Conservation (phyloP, 2,888 invertebrate species). For the Macaria liturata region DNA sequence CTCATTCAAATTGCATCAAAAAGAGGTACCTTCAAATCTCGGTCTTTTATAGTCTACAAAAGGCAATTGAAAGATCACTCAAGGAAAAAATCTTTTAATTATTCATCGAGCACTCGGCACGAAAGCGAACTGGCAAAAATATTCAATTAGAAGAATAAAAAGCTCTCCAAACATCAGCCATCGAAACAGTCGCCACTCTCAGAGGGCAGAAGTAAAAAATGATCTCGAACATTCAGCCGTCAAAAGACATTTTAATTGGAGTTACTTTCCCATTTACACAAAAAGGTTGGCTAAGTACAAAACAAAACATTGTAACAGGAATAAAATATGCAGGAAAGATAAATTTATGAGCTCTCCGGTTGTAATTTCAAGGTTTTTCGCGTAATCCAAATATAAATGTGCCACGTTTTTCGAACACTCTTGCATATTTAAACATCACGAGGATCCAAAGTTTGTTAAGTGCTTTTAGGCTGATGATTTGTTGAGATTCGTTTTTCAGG, state of each 20-base stretch:
- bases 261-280: constrained; percentile 35
- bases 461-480: not conserved
- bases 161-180: constrained; percentile 38
- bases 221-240: constrained; percentile 24
- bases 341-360: constrained; percentile 31
- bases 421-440: constrained; percentile 29
- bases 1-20: constrained; percentile 2
- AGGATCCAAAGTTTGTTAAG: constrained; percentile 10
- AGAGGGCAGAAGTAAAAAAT: constrained; percentile 19
- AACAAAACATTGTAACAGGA: constrained; percentile 34
- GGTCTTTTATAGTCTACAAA: constrained; percentile 12
- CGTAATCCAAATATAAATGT: constrained; percentile 36
- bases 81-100: constrained; percentile 50
- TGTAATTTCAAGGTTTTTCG: constrained; percentile 28
- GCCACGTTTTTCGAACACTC: constrained; percentile 25
- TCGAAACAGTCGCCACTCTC: constrained; percentile 38
- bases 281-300: constrained; percentile 31
- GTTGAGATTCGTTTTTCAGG: too few species aligned
- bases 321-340: constrained; percentile 40
- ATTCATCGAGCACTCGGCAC: constrained; percentile 49
- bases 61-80: constrained; percentile 17
- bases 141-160: constrained; percentile 54
- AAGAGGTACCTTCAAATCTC: constrained; percentile 1
- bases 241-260: constrained; percentile 40
- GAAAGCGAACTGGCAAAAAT: constrained; percentile 42